Conservation (phyloP, 2,113 vertebrate genomes). For the Apodemus sylvaticus region DNA sequence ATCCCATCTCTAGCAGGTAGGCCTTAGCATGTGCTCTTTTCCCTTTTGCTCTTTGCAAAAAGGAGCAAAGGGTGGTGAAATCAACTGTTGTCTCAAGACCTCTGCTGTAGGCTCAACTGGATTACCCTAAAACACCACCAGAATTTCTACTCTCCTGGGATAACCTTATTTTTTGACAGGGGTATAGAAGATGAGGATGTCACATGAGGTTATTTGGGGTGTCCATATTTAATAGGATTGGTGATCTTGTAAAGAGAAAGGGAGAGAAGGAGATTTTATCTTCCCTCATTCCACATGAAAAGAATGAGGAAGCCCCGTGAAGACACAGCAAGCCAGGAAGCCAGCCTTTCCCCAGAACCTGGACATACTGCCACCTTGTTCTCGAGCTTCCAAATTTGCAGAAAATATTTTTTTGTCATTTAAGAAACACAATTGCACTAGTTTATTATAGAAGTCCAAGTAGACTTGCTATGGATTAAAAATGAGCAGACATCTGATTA, state of each 20-base stretch:
- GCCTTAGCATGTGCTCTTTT: background rate
- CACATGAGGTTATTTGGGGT: background rate
- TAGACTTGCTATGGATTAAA: background rate
- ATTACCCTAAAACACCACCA: background rate
- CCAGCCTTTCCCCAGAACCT: background rate
- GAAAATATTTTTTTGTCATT: background rate
- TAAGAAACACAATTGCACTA: background rate
- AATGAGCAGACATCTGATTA: background rate
- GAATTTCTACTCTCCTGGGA: background rate
- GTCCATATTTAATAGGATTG: background rate
- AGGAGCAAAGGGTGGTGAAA: background rate
- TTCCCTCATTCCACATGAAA: background rate
- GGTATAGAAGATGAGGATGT: background rate
- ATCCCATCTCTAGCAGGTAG: background rate
- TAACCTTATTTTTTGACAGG: background rate
- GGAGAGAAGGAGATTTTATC: background rate
- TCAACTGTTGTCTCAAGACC: background rate
- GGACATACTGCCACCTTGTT: background rate
- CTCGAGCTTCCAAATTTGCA: background rate
- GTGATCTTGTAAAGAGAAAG: background rate
- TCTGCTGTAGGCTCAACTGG: background rate
- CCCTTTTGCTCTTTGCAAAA: background rate
- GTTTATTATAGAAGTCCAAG: background rate
- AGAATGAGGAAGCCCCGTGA: background rate
- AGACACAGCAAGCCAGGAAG: background rate